Evolutionary conservation across 1,140 invertebrate genomes (phyloP), one percentile per base, ranked within the genome.

Genomic region (Lasaia peninsularis): DNA sequence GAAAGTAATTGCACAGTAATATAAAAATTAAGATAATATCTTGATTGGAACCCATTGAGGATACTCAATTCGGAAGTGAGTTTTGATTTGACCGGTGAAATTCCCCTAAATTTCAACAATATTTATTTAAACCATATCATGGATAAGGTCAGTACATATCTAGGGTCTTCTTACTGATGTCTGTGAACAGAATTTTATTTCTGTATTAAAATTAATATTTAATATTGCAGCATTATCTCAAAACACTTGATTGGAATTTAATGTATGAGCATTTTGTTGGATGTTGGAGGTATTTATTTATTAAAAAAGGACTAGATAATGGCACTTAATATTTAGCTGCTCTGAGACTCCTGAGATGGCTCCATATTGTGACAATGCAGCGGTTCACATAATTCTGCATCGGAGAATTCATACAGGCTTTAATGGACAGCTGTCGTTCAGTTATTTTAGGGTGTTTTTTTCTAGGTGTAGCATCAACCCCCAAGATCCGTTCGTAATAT

Each of bases 381-480:
- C 57, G 56, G 63, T 67, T 63, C 53, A 61, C 67, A 12, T 54
- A 62, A 63, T 63, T 61, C 67, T 64, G 62, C 73, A 58, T 58
- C 60, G 50, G 67, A 65, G 56, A 62, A 28, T 24, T 58, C 54
- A 56, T 63, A 56, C 57, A 56, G 58, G 52, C 70, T 52, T 57
- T 58, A 63, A 69, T 68, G 57, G 67, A 70, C 60, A 62, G 65
- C 70, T 53, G 61, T 71, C 68, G 65, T 73, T 75, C 69, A 58
- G 71, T 72, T 81, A 86, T 82, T 88, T 81, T 88, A 88, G 83
- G 86, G 81, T 86, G 83, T 84, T 88, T 81, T 88, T 86, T 88
- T 88, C 86, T 88, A 88, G 86, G 86, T 88, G 61, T 84, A 80
- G 69, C 80, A 69, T 76, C 73, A 56, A 69, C 62, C 62, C 58